Evolutionary conservation across 2,797 vertebrate species (phyloP).

Genomic region (Myiothlypis chrysogaster): DNA sequence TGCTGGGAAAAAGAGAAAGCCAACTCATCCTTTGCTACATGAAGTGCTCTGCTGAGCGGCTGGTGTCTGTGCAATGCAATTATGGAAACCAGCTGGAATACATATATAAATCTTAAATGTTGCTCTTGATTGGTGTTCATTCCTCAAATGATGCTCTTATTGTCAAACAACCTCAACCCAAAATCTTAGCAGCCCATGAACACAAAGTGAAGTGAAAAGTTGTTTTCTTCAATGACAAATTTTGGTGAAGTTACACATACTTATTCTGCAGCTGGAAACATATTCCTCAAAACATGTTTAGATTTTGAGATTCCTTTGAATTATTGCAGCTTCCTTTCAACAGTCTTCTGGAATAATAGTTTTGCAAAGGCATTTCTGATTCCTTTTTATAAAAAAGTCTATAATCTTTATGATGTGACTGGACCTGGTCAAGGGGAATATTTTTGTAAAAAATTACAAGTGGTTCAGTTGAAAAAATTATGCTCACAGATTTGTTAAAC

Average conservation of each 20-base stretch:
- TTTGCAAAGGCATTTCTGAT: background rate
- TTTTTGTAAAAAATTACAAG: background rate
- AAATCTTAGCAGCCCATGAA: constrained; percentile 9
- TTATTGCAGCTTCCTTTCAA: background rate
- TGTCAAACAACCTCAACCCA: background rate
- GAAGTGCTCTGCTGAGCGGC: background rate
- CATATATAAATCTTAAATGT: background rate
- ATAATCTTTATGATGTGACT: background rate
- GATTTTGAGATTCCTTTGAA: background rate
- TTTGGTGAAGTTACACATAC: background rate
- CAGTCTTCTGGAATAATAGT: background rate
- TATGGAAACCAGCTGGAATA: background rate
- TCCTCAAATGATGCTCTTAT: background rate
- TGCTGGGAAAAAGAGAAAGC: background rate
- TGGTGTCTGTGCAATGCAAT: background rate
- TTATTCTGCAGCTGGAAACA: background rate
- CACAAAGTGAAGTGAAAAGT: constrained; percentile 1
- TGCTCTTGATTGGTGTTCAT: background rate
- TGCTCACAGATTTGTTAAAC: background rate
- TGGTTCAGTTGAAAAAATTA: constrained; percentile 18
- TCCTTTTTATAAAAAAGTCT: background rate
- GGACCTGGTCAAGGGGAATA: background rate
- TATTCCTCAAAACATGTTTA: background rate
- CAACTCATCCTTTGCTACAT: background rate
- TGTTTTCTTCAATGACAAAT: background rate